Evolutionary conservation across 2,113 vertebrate species (phyloP).

Genomic region (Rhynchomys soricoides): DNA sequence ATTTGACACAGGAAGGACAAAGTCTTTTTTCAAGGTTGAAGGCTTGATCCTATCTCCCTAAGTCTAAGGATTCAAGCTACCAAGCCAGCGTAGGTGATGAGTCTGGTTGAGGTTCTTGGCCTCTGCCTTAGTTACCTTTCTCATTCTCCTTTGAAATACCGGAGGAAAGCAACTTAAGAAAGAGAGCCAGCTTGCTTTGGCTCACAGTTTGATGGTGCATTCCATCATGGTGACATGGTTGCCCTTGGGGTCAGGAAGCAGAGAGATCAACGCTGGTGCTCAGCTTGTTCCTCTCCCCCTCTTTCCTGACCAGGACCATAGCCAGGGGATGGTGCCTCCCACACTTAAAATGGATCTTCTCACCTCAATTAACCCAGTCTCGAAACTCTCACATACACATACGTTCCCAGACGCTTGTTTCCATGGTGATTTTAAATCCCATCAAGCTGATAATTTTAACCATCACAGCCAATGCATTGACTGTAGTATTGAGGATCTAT

Average conservation of each 20-base stretch:
- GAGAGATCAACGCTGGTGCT: neutral
- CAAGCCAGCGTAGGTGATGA: neutral
- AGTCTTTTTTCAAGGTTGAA: neutral
- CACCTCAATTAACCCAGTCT: neutral
- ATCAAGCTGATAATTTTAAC: neutral
- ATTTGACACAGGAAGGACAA: neutral
- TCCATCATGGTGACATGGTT: neutral
- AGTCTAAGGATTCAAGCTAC: slow-evolving; percentile 1
- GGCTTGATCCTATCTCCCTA: neutral
- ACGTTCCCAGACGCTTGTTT: neutral
- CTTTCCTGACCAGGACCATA: no score
- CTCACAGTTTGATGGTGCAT: neutral
- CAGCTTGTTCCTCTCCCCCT: no score
- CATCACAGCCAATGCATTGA: neutral
- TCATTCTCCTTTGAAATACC: neutral
- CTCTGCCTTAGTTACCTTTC: neutral
- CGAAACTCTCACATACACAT: neutral
- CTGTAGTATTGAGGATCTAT: neutral
- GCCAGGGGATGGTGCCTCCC: neutral
- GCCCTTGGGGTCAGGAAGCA: neutral
- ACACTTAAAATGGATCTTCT: neutral
- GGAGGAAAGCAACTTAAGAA: neutral
- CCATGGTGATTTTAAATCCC: neutral
- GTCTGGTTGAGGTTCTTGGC: neutral
- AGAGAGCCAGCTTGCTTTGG: neutral